Evolutionary conservation across 2,888 invertebrate species (phyloP).

Genomic region (Dorcus parallelipipedus): DNA sequence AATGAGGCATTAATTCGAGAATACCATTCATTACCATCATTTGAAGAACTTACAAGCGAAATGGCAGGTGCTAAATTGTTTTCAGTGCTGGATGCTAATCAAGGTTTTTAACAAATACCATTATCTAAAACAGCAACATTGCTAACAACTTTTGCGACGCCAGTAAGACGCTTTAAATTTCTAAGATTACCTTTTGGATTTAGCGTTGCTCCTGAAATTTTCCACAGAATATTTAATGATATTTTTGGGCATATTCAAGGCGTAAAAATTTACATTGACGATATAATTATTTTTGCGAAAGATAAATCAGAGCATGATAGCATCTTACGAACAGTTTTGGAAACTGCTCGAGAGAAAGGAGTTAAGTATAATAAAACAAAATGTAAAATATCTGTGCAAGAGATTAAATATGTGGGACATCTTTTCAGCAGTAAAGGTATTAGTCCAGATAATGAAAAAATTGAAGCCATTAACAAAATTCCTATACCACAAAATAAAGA

Average conservation of each 20-base stretch:
- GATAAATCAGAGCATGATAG: slow-evolving; percentile 4
- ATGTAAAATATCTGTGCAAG: background rate
- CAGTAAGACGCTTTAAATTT: too few species aligned
- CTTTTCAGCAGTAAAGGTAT: too few species aligned
- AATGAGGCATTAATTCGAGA: slow-evolving; percentile 24
- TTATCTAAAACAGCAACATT: background rate
- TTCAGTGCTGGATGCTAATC: slow-evolving; percentile 1
- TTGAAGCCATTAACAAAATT: too few species aligned
- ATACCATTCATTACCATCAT: slow-evolving; percentile 25
- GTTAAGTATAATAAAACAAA: slow-evolving; percentile 6
- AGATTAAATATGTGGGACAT: too few species aligned
- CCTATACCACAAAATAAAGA: too few species aligned
- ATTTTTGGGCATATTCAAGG: background rate
- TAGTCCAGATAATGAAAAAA: too few species aligned
- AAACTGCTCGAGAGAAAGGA: background rate
- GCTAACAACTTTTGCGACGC: too few species aligned
- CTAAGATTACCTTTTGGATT: background rate
- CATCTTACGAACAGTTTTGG: background rate
- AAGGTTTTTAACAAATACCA: slow-evolving; percentile 8
- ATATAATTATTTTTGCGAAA: background rate
- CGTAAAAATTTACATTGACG: slow-evolving; percentile 1
- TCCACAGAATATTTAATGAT: background rate
- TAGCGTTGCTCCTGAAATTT: background rate
- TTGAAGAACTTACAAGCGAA: slow-evolving; percentile 18
- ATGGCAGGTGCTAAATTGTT: slow-evolving; percentile 5